These are phyloP conservation scores for Caenorhabditis sp. DNA, from an alignment of 2,888 invertebrate genomes.

Conservation along the genomic window DNA sequence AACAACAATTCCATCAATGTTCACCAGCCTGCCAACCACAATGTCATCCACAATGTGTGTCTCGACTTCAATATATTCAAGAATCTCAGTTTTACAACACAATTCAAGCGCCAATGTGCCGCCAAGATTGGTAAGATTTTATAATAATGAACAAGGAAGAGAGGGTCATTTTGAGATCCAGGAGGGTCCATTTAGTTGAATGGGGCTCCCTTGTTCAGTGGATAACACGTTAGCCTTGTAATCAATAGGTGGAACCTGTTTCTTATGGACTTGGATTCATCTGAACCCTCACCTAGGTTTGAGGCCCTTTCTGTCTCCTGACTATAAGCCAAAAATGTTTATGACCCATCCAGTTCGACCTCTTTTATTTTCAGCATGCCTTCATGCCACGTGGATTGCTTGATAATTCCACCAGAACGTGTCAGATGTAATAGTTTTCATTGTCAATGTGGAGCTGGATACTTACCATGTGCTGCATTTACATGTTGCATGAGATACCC, in stretches of 20 bases:
- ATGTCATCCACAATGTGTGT: conserved; percentile 36
- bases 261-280: too few species aligned
- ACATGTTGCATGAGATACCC: conserved; percentile 50
- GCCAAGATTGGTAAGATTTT: conserved; percentile 44
- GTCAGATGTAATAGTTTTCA: conserved; percentile 39
- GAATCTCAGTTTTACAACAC: conserved; percentile 24
- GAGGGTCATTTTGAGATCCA: too few species aligned
- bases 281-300: too few species aligned
- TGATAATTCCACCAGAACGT: conserved; percentile 48
- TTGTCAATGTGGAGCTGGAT: conserved; percentile 45
- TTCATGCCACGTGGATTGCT: conserved; percentile 51
- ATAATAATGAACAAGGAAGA: too few species aligned
- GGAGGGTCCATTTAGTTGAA: too few species aligned
- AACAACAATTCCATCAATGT: conserved; percentile 32
- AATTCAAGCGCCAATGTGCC: conserved; percentile 35
- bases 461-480: conserved; percentile 45
- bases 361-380: conserved; percentile 41
- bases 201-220: too few species aligned
- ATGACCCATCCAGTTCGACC: neutral
- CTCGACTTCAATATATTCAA: conserved; percentile 35
- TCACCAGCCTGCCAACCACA: conserved; percentile 44
- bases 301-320: too few species aligned
- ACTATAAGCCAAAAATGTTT: too few species aligned
- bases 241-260: too few species aligned
- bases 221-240: too few species aligned